Base-by-base conservation (phyloP, 2,888 invertebrate genomes). In the Trichogramma evanescens region DNA sequence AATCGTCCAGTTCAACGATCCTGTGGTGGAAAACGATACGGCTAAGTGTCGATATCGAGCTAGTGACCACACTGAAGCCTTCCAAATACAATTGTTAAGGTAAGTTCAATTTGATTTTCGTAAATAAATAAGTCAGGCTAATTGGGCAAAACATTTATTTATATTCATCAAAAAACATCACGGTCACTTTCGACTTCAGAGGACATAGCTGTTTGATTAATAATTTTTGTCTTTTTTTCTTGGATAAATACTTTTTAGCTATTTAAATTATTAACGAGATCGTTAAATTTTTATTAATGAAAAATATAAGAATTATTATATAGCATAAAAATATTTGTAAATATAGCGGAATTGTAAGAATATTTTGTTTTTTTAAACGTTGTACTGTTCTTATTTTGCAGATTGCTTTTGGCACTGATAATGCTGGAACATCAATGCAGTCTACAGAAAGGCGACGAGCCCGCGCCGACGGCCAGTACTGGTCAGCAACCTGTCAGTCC, bases 381-480 rank as follows among this genome's bases (percentile, higher is more conserved):
- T n/a, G n/a, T 9, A 45, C 9, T 8, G 2, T 45, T 45, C n/a
- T 45, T 45, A 45, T 52, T 5, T 62, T 74, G 8, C 68, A 83
- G 85, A 66, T 79, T 91, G 63, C 79, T 90, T 39, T 80, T 88
- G 68, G 84, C 89, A 3, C 80, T 90, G 59, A 88, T 91, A 62
- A 86, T 89, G 74, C 75, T 91, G 65, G 91, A 91, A 75, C 85
- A 88, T 69, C 86, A 88, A 69, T 86, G 90, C 38, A 81, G 80
- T 50, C 74, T 79, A 40, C 78, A 83, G 65, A 82, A 82, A 60
- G 81, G 79, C 50, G 82, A 82, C 44, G 78, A 77, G 10, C 67
- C 69, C 4, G 65, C 56, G n/a, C 61, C 72, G 9, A 64, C 72
- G 8, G 53, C 61, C 6, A 56, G 71, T 8, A 61, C 71, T 5